Conservation (phyloP, 2,888 invertebrate species). For the Listrodromus nycthemerus region DNA sequence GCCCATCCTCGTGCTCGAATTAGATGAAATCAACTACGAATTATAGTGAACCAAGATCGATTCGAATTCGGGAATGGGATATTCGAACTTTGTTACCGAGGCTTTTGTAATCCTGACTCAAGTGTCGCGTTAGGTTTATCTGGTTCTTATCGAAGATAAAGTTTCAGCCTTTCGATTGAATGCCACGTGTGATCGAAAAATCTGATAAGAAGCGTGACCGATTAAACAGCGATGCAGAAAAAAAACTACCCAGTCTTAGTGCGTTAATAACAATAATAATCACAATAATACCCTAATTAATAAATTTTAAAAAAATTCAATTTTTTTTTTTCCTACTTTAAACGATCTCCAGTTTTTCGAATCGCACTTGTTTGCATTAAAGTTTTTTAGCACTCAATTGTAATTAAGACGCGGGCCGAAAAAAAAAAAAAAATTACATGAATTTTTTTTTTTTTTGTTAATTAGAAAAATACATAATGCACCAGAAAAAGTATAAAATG, state of each 20-base stretch:
- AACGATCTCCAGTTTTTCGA: not conserved
- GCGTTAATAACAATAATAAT: not conserved
- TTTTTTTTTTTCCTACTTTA: not conserved
- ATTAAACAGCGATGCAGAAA: not conserved
- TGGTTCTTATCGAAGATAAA: not conserved
- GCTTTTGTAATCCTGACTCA: not conserved
- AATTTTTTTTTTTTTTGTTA: too few species aligned
- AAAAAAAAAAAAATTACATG: not conserved
- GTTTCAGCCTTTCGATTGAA: not conserved
- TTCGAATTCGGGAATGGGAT: not conserved
- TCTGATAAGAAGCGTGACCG: not conserved
- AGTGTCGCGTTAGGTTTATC: not conserved
- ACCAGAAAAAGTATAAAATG: too few species aligned
- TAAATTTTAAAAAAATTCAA: not conserved
- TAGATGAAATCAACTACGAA: not conserved
- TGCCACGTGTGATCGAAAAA: not conserved
- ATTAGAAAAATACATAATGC: not conserved
- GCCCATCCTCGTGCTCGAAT: not conserved
- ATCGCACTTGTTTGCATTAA: not conserved
- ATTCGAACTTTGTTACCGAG: not conserved
- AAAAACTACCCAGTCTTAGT: not conserved
- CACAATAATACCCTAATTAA: not conserved
- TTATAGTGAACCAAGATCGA: not conserved
- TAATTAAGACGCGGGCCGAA: not conserved
- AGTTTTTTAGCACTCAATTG: not conserved